Evolutionary conservation across 1,140 invertebrate species (phyloP).

Genomic region (Drosophila elegans): DNA sequence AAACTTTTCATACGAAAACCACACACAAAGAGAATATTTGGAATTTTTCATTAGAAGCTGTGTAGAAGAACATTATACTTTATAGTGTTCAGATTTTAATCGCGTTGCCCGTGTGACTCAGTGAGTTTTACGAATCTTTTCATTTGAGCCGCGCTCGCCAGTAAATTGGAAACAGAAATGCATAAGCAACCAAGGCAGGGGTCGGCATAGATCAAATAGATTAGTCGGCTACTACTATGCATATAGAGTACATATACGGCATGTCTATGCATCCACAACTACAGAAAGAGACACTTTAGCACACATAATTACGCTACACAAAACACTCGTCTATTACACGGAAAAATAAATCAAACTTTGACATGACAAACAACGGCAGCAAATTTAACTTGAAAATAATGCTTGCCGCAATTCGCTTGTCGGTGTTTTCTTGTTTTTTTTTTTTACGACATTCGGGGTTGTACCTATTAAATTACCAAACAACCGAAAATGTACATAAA

Average conservation of each 20-base stretch:
- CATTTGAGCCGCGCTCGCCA: conserved; percentile 24
- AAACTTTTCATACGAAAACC: conserved; percentile 21
- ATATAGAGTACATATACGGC: background rate
- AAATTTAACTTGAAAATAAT: conserved; percentile 48
- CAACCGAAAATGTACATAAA: conserved; percentile 61
- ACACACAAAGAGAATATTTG: conserved; percentile 44
- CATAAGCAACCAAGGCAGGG: conserved; percentile 52
- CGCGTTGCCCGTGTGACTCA: conserved; percentile 34
- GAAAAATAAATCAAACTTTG: conserved; percentile 81
- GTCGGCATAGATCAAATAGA: conserved; percentile 81
- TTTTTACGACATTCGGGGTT: background rate
- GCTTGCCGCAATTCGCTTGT: conserved; percentile 45
- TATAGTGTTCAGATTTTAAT: conserved; percentile 26
- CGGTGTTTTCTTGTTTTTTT: conserved; percentile 7
- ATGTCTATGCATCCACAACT: conserved; percentile 16
- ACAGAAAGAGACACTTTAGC: conserved; percentile 26
- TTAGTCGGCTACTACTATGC: conserved; percentile 42
- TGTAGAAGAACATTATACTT: conserved; percentile 20
- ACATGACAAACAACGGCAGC: conserved; percentile 51
- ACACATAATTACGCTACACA: conserved; percentile 59
- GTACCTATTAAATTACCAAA: conserved; percentile 67
- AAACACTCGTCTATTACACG: conserved; percentile 70
- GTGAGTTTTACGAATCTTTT: conserved; percentile 25
- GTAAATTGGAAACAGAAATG: conserved; percentile 54
- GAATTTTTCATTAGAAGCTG: conserved; percentile 33